Percentiles rank a stretch among this genome's conserved stretches.
phyloP scores from a whole-genome alignment of 2,113 vertebrate species.

The Hyperoodon ampullatus region DNA sequence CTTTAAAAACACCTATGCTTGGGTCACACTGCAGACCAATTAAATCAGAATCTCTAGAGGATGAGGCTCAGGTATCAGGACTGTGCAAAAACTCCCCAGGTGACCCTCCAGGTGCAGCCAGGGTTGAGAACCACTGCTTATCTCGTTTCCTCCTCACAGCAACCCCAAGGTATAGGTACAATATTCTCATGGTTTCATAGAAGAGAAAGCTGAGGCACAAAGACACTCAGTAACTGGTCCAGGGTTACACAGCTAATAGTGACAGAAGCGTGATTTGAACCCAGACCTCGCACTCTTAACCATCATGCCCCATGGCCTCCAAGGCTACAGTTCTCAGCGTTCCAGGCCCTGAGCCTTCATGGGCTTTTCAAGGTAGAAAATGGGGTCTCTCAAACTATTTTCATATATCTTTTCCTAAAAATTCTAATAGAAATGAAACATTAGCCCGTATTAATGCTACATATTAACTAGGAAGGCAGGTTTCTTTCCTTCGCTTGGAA shows the following conservation, averaged over 20 bases:
- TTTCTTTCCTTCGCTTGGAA: not conserved
- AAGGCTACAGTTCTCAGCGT: not conserved
- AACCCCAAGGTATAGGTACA: not conserved
- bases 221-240: not conserved
- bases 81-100: not conserved
- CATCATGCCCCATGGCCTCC: no score
- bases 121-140: not conserved
- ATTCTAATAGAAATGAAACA: not conserved
- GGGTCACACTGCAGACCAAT: not conserved
- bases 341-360: not conserved
- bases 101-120: not conserved
- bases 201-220: not conserved
- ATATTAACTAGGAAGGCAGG: not conserved
- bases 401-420: not conserved
- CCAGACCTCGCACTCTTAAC: not conserved
- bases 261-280: not conserved
- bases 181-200: not conserved
- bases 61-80: not conserved
- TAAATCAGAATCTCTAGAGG: not conserved
- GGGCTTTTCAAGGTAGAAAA: conserved; percentile 7
- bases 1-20: not conserved
- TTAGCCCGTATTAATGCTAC: not conserved
- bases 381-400: not conserved
- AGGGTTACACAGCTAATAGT: not conserved
- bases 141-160: not conserved